Evolutionary conservation across 2,888 invertebrate species (phyloP), one percentile per base, ranked within the genome.

Genomic region (Volucella inflata): DNA sequence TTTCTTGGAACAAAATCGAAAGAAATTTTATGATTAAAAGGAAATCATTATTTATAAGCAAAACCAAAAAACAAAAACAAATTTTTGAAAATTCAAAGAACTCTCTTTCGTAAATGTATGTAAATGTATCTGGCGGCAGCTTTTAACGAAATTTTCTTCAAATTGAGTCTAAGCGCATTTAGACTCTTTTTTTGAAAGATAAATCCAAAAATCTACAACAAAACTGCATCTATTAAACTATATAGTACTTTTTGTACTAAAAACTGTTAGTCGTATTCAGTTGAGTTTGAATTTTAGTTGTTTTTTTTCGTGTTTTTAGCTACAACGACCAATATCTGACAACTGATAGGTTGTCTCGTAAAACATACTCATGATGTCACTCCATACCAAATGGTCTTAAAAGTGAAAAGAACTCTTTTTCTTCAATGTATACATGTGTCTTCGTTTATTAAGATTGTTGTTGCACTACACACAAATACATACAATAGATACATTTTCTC

Each of bases 1-100:
- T 85, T 85, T 85, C 85, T 85, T 85, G 81, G 76, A 72, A 80
- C 74, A 74, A 80, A 80, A 80, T 74, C 80, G 80, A 80, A 74
- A 80, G 30, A 67, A 67, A 80, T 68, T 76, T 68, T 79, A 70
- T 75, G 70, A 75, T 59, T 79, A 48, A 62, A 80, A 75, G 60
- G 72, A 84, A 79, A 78, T 79, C 83, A 46, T 55, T 30, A 75
- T 64, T 75, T 80, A 62, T 67, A 74, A 74, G 83, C 51, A 21
- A 62, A 70, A 16, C 21, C 36, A 10, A 30, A 6, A 30, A 30
- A 6, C 2, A 30, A 30, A 30, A 30, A 30, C 4, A 30, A 30
- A 30, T 6, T 30, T 30, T 30, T 30, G 4, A 0, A 30, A 3
- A 30, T 30, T 30, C 4, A 30, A 21, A 30, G 30, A 30, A 30